Base-by-base conservation (phyloP, 2,113 vertebrate genomes). In the Zosterops pallidus region DNA sequence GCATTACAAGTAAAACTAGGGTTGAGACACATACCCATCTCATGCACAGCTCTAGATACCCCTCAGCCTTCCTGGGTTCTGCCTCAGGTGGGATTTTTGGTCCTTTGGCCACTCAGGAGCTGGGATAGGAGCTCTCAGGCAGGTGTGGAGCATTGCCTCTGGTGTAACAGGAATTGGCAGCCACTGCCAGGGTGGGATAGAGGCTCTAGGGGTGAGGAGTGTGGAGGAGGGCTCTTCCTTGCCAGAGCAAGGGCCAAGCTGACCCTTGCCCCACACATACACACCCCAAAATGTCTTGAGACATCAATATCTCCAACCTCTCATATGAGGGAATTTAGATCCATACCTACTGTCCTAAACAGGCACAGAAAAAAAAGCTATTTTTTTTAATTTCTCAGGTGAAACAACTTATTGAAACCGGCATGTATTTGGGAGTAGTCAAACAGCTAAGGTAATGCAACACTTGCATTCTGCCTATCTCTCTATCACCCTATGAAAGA, bases 11-110 rank as follows among this genome's bases (percentile, higher is more conserved):
- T 52, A 5, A 18, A 59, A 13, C 1, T 17, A 44, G 6, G 1
- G 6, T 5, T 8, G 42, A 76, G 16, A 26, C 12, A 12, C 3
- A 3, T 6, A 2, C 2, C 39, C 1, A 7, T 21, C 11, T 50
- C 2, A 0, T 22, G 22, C 2, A 28, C 55, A 69, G 18, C 6
- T 60, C 44, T 39, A 69, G 69, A 60, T 44, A 60, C 7, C 12
- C 9, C 23, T 53, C 0, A 1, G 5, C 8, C 5, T 52, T 28
- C 22, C 18, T 28, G 22, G 26, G 8, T 5, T 9, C 33, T 33
- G 9, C 6, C 26, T 5, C 4, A 33, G 26, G 12, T n/a, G 23
- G 39, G 33, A 53, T 39, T 60, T 53, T 14, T 0, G 0, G 14
- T 52, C 26, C 37, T 62, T 69, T n/a, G 39, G 12, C 28, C 28